Percentiles rank a stretch among this genome's conserved stretches.
phyloP scores from a whole-genome alignment of 1,140 invertebrate genomes.

The Phymastichus coffea region DNA sequence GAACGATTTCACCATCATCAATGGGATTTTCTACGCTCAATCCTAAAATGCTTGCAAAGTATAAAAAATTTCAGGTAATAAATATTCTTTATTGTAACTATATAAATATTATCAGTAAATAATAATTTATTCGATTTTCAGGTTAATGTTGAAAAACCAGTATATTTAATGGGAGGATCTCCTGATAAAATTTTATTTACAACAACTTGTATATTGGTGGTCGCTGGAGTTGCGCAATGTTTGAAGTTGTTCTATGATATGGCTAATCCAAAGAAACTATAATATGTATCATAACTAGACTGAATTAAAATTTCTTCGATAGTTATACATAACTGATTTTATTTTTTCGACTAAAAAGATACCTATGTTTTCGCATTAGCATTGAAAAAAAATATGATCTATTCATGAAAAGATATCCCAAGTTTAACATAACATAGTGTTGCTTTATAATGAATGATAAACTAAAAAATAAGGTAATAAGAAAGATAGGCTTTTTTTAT shows the following conservation, averaged over 20 bases:
- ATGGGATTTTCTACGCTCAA: not conserved
- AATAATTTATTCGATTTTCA: conserved; percentile 28
- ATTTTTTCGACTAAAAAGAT: no score
- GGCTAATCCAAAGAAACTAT: not conserved
- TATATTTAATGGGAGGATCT: conserved; percentile 55
- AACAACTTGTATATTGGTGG: conserved; percentile 48
- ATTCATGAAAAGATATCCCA: no score
- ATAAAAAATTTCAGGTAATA: conserved; percentile 16
- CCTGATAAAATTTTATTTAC: conserved; percentile 52
- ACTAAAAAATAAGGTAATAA: no score
- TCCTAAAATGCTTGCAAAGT: not conserved
- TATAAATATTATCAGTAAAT: not conserved
- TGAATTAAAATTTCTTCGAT: no score
- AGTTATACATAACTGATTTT: no score
- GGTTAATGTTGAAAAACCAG: conserved; percentile 52
- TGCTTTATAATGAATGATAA: no score
- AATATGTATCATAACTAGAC: no score
- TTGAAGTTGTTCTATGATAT: conserved; percentile 3
- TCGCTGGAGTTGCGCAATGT: conserved; percentile 38
- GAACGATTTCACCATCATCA: not conserved
- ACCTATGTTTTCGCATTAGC: no score
- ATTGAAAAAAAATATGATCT: no score
- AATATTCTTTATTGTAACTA: not conserved
- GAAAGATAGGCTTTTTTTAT: no score
- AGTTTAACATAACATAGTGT: no score